phyloP scores from a whole-genome alignment of 2,113 vertebrate genomes.

The Anthoscopus minutus region DNA sequence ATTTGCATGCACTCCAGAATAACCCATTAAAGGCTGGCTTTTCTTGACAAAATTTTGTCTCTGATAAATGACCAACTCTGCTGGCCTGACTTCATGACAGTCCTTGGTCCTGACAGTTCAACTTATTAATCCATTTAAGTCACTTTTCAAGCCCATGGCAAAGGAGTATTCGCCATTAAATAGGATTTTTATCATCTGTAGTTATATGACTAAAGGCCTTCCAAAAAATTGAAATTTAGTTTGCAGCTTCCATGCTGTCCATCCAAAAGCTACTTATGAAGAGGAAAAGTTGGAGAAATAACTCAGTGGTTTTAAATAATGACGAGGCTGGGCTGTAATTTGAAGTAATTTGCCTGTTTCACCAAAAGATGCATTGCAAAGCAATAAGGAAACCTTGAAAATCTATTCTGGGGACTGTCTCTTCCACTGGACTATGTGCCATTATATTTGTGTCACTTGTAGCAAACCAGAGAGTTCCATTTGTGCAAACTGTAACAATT shows the following conservation, averaged over 20 bases:
- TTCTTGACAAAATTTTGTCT: constrained; percentile 35
- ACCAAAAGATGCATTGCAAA: constrained; percentile 15
- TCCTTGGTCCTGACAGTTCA: constrained; percentile 60
- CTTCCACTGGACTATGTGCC: neutral
- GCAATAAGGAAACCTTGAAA: constrained; percentile 26
- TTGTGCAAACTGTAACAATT: neutral
- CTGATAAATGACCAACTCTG: constrained; percentile 60
- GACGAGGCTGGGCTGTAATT: constrained; percentile 35
- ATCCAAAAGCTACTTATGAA: constrained; percentile 43
- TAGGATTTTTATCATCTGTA: constrained; percentile 67
- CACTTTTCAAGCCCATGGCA: constrained; percentile 66
- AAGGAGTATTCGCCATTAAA: constrained; percentile 63
- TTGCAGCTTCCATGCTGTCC: constrained; percentile 59
- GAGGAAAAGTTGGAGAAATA: constrained; percentile 17
- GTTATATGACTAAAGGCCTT: constrained; percentile 63
- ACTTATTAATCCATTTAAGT: constrained; percentile 78
- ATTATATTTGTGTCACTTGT: neutral
- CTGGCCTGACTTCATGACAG: constrained; percentile 51
- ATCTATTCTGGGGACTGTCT: constrained; percentile 14
- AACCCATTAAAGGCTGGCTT: constrained; percentile 48
- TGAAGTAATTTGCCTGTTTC: constrained; percentile 40
- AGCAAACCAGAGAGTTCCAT: neutral
- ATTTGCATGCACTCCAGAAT: constrained; percentile 63
- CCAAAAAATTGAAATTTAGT: constrained; percentile 69
- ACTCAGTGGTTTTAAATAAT: constrained; percentile 60